These are phyloP conservation scores for Eupithecia subumbrata DNA, from an alignment of 2,888 invertebrate genomes.

Conservation along the genomic window DNA sequence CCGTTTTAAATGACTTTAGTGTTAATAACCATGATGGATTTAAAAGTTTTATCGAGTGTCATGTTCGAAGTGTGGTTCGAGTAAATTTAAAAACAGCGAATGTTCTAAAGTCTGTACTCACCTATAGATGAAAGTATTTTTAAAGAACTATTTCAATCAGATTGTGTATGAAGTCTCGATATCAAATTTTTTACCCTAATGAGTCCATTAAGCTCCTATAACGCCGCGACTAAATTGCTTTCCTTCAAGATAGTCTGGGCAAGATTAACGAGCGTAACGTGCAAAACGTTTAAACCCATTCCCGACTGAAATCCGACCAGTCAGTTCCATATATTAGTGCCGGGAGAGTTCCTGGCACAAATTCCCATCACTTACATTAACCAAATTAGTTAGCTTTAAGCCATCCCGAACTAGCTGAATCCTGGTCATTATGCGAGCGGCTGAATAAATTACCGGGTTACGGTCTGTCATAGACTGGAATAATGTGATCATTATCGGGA, in stretches of 20 bases:
- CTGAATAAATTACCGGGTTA: constrained; percentile 63
- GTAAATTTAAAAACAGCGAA: too few species aligned
- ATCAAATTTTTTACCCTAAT: constrained; percentile 38
- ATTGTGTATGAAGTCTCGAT: constrained; percentile 14
- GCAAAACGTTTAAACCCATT: constrained; percentile 84
- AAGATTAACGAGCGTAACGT: constrained; percentile 83
- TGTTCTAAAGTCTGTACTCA: too few species aligned
- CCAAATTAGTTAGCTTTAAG: constrained; percentile 81
- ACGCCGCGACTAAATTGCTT: constrained; percentile 58
- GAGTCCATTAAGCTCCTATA: constrained; percentile 54
- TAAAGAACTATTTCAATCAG: background rate
- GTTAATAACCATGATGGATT: too few species aligned
- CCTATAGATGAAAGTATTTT: background rate
- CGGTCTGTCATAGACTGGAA: constrained; percentile 30
- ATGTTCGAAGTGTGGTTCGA: too few species aligned
- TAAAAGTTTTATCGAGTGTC: too few species aligned
- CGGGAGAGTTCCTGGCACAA: constrained; percentile 77
- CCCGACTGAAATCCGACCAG: constrained; percentile 82
- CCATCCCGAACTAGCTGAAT: constrained; percentile 64
- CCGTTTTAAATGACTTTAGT: too few species aligned
- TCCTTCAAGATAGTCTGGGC: constrained; percentile 77
- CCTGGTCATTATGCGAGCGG: constrained; percentile 65
- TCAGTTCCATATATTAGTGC: constrained; percentile 83
- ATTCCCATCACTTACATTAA: constrained; percentile 82
- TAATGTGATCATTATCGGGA: constrained; percentile 28